Conservation (phyloP, 2,888 invertebrate genomes). For the Brachynemurus nebulosus region DNA sequence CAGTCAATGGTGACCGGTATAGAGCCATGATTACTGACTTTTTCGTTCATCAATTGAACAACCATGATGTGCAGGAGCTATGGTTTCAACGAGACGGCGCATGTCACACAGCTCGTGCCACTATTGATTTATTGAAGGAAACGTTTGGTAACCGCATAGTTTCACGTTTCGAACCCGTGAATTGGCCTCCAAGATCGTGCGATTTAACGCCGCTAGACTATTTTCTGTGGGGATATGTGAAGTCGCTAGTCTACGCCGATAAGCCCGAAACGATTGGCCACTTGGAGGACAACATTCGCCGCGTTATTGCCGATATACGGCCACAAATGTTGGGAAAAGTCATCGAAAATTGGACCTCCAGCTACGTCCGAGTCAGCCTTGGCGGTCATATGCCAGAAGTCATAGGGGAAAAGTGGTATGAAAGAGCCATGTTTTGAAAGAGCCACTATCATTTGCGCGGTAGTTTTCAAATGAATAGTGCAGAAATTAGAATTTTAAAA, state of each 20-base stretch:
- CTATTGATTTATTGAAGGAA: slow-evolving; percentile 19
- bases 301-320: slow-evolving; percentile 10
- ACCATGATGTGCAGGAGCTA: slow-evolving; percentile 20
- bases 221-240: too few relatives aligned
- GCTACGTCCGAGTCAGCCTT: too few relatives aligned
- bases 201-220: too few relatives aligned
- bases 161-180: neutral
- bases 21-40: slow-evolving; percentile 22
- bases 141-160: neutral
- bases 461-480: too few relatives aligned
- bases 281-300: slow-evolving; percentile 10
- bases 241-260: slow-evolving; percentile 6
- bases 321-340: slow-evolving; percentile 11
- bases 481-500: too few relatives aligned
- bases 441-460: too few relatives aligned
- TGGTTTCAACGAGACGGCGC: slow-evolving; percentile 20
- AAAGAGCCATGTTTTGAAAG: too few relatives aligned
- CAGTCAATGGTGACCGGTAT: neutral
- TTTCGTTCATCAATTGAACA: slow-evolving; percentile 20
- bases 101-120: slow-evolving; percentile 14
- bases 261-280: slow-evolving; percentile 7
- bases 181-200: slow-evolving; percentile 1
- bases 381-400: too few relatives aligned
- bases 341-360: too few relatives aligned
- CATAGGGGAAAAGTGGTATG: too few relatives aligned